Evolutionary conservation across 2,888 invertebrate genomes (phyloP).

Genomic region (Pollenia griseotomentosa): DNA sequence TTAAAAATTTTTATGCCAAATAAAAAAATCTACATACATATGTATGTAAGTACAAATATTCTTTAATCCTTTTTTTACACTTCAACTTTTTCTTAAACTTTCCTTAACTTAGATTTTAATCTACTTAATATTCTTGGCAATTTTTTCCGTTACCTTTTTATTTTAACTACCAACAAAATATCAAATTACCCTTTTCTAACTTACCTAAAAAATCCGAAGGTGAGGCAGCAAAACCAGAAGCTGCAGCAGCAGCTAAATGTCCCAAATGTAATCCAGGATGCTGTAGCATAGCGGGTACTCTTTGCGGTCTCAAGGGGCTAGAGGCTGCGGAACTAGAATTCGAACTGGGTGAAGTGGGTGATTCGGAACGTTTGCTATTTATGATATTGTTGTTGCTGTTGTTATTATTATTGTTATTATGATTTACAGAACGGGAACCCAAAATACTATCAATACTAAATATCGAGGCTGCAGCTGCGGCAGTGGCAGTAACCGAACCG

Average conservation of each 20-base stretch:
- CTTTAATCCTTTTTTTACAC: background rate
- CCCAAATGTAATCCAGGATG: constrained; percentile 86
- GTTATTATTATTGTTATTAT: constrained; percentile 67
- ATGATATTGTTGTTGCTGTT: constrained; percentile 69
- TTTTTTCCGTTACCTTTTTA: background rate
- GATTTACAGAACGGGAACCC: constrained; percentile 84
- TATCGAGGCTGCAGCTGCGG: constrained; percentile 86
- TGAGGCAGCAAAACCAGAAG: constrained; percentile 87
- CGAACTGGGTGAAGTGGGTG: constrained; percentile 84
- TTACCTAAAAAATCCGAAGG: constrained; percentile 93
- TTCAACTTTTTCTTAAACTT: background rate
- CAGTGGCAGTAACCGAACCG: constrained; percentile 80
- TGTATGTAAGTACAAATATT: background rate
- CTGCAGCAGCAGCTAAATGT: constrained; percentile 88
- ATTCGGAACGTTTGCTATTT: constrained; percentile 79
- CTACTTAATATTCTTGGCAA: constrained; percentile 32
- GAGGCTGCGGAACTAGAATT: constrained; percentile 86
- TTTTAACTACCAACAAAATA: constrained; percentile 50
- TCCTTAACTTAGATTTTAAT: constrained; percentile 56
- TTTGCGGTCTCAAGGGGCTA: constrained; percentile 84
- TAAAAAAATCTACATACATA: too few species aligned
- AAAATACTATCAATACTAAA: constrained; percentile 95
- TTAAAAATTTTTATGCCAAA: too few species aligned
- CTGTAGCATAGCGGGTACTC: constrained; percentile 85
- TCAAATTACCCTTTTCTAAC: constrained; percentile 77